phyloP scores from a whole-genome alignment of 2,113 vertebrate species.

The Varanus komodoensis region DNA sequence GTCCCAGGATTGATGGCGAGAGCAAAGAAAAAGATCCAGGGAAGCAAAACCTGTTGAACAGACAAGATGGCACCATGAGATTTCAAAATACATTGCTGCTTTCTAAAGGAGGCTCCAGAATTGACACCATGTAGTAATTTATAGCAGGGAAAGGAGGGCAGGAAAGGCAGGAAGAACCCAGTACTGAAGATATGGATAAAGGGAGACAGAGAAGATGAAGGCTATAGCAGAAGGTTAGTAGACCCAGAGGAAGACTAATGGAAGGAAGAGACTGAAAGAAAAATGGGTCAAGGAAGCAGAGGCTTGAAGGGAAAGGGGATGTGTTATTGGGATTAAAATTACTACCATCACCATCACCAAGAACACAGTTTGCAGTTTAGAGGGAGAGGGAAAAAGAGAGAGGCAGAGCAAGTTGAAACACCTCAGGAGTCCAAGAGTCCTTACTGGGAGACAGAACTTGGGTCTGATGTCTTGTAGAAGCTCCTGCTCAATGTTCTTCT shows the following conservation, averaged over 20 bases:
- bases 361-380: too few species aligned
- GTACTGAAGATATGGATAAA: not conserved
- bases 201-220: not conserved
- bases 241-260: not conserved
- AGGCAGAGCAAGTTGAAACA: too few species aligned
- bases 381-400: too few species aligned
- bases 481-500: not conserved
- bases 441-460: not conserved
- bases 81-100: constrained; percentile 34
- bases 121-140: not conserved
- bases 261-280: not conserved
- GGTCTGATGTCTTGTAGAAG: not conserved
- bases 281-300: not conserved
- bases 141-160: not conserved
- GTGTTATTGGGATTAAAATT: not conserved
- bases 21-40: constrained; percentile 53
- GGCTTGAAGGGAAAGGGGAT: not conserved
- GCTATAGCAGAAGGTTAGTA: not conserved
- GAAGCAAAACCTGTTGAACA: constrained; percentile 59
- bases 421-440: not conserved
- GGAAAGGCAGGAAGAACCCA: not conserved
- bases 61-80: constrained; percentile 37
- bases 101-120: constrained; percentile 36
- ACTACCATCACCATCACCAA: too few species aligned
- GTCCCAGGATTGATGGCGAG: constrained; percentile 12